Base-by-base conservation (phyloP, 2,888 invertebrate species). In the Miltochrista miniata region DNA sequence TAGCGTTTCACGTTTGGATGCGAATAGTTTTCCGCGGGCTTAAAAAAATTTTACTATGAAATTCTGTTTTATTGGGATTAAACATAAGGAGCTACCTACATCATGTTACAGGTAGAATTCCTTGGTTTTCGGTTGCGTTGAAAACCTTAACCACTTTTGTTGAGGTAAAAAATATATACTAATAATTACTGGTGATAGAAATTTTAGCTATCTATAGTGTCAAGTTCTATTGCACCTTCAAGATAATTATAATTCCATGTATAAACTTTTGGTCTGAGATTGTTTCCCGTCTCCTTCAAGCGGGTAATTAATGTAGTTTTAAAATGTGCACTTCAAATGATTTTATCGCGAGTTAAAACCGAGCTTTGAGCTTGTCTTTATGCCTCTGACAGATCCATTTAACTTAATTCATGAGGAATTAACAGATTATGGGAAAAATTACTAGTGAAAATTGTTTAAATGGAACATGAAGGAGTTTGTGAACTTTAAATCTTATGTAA, bases 261-360 rank as follows among this genome's bases (percentile, higher is more conserved):
- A 31, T 53, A 59, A 85, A 83, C 76, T 85, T 84, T 77, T 64
- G 64, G 73, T 75, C 72, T 54, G 71, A 80, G 80, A 81, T 82
- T 79, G 74, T 79, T 74, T 38, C 56, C 53, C 50, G 40, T 58
- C 67, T 59, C 73, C 56, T 68, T 74, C 73, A 66, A 68, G 68
- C 82, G 76, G 74, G 79, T 85, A 86, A 87, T 87, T 86, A 88
- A 87, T 87, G 85, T 85, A 85, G 81, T 83, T 85, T 87, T 87
- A 84, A 87, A 87, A 88, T 82, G 85, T 83, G 83, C 83, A 74
- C 83, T 79, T 70, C 63, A 79, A 82, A 83, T 80, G 81, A 81
- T 83, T 81, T 87, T 80, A 83, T 83, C 82, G 66, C 24, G 59
- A 81, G 77, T 85, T 85, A 74, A 81, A 85, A 81, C 81, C 74